Base-by-base conservation (phyloP, 2,797 vertebrate genomes). In the Remorina albescens region DNA sequence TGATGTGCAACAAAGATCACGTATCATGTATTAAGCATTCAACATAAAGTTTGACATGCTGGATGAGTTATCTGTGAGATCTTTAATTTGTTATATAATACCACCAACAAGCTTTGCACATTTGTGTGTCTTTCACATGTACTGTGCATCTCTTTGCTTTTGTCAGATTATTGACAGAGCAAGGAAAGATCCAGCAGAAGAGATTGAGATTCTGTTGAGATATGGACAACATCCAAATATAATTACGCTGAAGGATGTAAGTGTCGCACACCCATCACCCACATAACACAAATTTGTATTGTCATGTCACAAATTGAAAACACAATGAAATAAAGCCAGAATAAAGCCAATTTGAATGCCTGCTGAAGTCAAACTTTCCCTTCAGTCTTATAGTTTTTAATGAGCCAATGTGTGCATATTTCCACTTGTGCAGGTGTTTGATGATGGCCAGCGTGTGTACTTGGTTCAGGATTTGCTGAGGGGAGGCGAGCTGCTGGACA, bases 161-260 rank as follows among this genome's bases (percentile, higher is more conserved):
- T 68, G 88, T 44, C 89, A 99, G 98, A 96, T 99, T 81, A 97
- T 99, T 81, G 97, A 99, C 62, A 97, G 94, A 89, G 93, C 93
- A 26, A 96, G 95, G 76, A 95, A 95, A 84, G 97, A 99, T 88
- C 97, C 97, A 3, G 96, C 98, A n/a, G 98, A 99, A 75, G 98
- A 99, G 94, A 97, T 97, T 8, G 98, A 99, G 93, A 98, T 99
- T 73, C 95, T 99, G 21, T 85, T 99, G 81, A 83, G 98, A 91
- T 99, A 99, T 2, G 97, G 98, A 80, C 97, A 99, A 81, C 97
- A 99, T 92, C 95, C 96, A 34, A 99, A 99, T 89, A 98, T 99
- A 82, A 96, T 97, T 76, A 96, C 95, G 21, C 92, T 99, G 76
- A 99, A 98, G 80, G 98, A 99, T 47, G 98, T 99, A 86, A 95